Evolutionary conservation across 2,888 invertebrate species (phyloP).

Genomic region (Ornithoptera alexandrae): DNA sequence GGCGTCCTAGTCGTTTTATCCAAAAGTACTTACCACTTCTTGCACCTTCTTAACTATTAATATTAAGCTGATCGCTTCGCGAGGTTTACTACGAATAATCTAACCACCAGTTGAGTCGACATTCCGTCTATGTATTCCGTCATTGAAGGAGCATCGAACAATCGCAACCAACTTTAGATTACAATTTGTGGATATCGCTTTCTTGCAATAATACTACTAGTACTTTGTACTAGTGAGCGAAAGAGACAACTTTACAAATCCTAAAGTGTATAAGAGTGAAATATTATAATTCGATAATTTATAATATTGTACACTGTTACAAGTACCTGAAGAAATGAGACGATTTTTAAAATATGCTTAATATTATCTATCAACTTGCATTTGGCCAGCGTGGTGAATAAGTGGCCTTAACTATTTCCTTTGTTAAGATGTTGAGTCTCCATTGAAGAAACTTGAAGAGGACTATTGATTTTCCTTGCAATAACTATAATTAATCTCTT

Average conservation of each 20-base stretch:
- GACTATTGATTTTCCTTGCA: no score
- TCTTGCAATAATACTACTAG: background rate
- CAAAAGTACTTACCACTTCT: slow-evolving; percentile 30
- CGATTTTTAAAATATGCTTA: no score
- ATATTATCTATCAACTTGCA: no score
- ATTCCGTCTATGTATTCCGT: slow-evolving; percentile 33
- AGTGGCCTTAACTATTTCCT: no score
- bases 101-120: slow-evolving; percentile 43
- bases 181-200: background rate
- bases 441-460: no score
- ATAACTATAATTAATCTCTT: no score
- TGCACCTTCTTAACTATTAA: slow-evolving; percentile 48
- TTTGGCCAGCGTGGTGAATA: no score
- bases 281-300: no score
- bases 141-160: slow-evolving; percentile 28
- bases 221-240: background rate
- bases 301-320: no score
- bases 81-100: slow-evolving; percentile 33
- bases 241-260: background rate
- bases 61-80: slow-evolving; percentile 49
- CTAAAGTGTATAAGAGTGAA: background rate
- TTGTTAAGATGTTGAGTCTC: no score
- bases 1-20: slow-evolving; percentile 27
- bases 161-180: background rate
- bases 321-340: no score